Evolutionary conservation across 2,113 vertebrate genomes (phyloP).

Genomic region (Podilymbus podiceps): DNA sequence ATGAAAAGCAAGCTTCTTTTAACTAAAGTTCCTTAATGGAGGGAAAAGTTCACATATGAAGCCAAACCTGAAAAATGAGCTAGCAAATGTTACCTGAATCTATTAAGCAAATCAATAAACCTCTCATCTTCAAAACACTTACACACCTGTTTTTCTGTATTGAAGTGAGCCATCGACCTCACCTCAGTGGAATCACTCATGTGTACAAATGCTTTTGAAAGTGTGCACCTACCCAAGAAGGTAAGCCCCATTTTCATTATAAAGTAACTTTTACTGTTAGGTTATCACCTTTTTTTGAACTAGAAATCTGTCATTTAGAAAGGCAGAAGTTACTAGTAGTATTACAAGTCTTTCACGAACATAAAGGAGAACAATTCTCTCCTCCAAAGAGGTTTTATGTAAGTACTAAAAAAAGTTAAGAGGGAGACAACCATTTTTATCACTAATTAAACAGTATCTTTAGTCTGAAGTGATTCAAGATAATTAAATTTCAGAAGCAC

Average conservation of each 20-base stretch:
- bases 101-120: background rate
- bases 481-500: background rate
- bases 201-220: background rate
- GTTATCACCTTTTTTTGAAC: background rate
- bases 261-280: background rate
- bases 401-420: background rate
- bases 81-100: background rate
- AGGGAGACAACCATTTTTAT: background rate
- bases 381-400: background rate
- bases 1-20: background rate
- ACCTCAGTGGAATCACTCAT: background rate
- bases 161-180: background rate
- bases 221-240: background rate
- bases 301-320: background rate
- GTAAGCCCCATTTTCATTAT: background rate
- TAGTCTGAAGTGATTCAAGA: background rate
- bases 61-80: background rate
- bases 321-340: background rate
- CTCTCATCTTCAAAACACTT: background rate
- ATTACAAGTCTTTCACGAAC: background rate
- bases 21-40: background rate
- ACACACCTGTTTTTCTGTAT: background rate
- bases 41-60: background rate
- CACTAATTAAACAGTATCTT: background rate
- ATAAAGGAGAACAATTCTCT: background rate